Evolutionary conservation across 2,113 vertebrate genomes (phyloP).

Genomic region (Heterocephalus glaber): DNA sequence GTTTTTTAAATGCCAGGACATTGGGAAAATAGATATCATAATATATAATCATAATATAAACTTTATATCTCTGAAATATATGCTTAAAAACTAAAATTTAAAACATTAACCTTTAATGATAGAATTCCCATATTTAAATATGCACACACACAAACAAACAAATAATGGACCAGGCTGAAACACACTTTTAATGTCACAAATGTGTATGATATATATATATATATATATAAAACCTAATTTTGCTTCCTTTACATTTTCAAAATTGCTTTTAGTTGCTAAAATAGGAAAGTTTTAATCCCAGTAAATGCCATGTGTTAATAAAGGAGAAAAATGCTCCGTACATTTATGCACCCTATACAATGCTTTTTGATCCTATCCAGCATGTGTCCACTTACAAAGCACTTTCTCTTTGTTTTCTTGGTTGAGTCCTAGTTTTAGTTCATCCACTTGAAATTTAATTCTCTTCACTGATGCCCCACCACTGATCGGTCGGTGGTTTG

Average conservation of each 20-base stretch:
- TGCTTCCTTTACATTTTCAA: neutral
- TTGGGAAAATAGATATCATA: neutral
- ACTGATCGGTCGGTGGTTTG: neutral
- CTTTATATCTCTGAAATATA: neutral
- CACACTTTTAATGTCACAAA: neutral
- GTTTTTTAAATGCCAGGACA: neutral
- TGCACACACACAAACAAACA: neutral
- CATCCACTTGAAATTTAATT: conserved; percentile 46
- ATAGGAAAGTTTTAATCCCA: neutral
- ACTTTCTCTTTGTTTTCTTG: conserved; percentile 42
- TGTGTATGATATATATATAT: accelerated
- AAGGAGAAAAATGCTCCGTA: neutral
- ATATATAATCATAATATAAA: neutral
- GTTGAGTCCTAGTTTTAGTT: conserved; percentile 36
- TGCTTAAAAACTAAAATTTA: neutral
- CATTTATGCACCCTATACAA: neutral
- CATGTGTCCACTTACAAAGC: neutral
- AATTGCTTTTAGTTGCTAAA: neutral
- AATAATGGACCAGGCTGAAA: neutral
- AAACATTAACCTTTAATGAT: neutral
- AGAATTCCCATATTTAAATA: neutral
- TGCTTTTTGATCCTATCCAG: neutral
- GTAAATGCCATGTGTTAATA: neutral
- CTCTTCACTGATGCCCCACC: conserved; percentile 65
- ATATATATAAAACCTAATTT: neutral